Evolutionary conservation across 1,140 invertebrate genomes (phyloP).

Genomic region (Hyles vespertilio): DNA sequence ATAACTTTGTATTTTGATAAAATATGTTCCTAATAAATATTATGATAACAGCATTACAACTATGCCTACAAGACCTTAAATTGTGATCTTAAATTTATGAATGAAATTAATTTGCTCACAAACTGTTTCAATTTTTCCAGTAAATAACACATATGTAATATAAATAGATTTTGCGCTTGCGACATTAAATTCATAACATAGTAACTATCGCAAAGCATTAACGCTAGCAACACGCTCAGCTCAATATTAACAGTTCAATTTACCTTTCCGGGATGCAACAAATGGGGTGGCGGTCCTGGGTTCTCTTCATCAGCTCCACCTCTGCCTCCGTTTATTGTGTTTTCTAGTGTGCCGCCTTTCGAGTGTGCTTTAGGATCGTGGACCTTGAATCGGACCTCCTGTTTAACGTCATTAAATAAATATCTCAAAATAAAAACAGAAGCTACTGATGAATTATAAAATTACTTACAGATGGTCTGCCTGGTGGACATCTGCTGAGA

Average conservation of each 20-base stretch:
- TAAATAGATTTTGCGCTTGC: neutral
- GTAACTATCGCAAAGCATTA: neutral
- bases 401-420: conserved; percentile 45
- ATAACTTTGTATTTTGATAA: too few species aligned
- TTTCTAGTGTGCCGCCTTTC: conserved; percentile 92
- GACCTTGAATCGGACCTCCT: conserved; percentile 96
- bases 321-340: conserved; percentile 89
- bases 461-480: conserved; percentile 64
- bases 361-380: conserved; percentile 94
- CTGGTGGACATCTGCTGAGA: conserved; percentile 62
- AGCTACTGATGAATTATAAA: conserved; percentile 13
- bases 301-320: conserved; percentile 79
- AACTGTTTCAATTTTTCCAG: too few species aligned
- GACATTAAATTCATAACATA: neutral
- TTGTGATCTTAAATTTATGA: too few species aligned
- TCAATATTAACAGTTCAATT: conserved; percentile 18
- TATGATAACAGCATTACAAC: too few species aligned
- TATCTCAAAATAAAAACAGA: neutral
- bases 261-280: conserved; percentile 87
- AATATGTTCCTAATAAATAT: too few species aligned
- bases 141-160: too few species aligned
- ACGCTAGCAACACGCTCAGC: conserved; percentile 6
- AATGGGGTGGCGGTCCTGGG: conserved; percentile 82
- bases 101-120: too few species aligned
- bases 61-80: too few species aligned